These are phyloP conservation scores for Rhynchotus rufescens DNA, from an alignment of 2,797 vertebrate species.

Conservation along the genomic window DNA sequence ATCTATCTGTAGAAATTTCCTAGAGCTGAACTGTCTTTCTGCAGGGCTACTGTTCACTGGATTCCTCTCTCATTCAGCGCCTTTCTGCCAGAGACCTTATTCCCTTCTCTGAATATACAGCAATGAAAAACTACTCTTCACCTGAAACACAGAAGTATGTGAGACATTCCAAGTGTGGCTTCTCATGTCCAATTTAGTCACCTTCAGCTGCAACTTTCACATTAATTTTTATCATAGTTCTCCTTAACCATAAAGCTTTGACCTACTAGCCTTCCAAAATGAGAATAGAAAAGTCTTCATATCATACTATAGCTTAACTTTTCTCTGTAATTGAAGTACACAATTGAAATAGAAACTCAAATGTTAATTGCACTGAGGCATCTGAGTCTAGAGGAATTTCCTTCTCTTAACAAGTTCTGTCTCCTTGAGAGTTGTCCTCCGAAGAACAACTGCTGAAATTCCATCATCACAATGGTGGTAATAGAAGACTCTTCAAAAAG, in stretches of 20 bases:
- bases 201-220: neutral
- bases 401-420: constrained; percentile 16
- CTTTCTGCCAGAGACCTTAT: neutral
- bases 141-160: neutral
- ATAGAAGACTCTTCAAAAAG: neutral
- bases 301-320: neutral
- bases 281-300: neutral
- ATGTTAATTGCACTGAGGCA: constrained; percentile 6
- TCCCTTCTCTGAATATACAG: neutral
- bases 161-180: neutral
- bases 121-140: neutral
- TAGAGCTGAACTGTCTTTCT: neutral
- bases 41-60: neutral
- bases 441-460: neutral
- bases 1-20: neutral
- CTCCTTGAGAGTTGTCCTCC: neutral
- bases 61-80: neutral
- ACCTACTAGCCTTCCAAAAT: neutral
- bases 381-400: neutral
- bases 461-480: neutral
- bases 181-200: neutral
- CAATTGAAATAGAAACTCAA: neutral
- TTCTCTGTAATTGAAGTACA: neutral
- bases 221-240: neutral
- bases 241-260: neutral